Base-by-base conservation (phyloP, 1,140 invertebrate species). In the Lethocerus indicus region DNA sequence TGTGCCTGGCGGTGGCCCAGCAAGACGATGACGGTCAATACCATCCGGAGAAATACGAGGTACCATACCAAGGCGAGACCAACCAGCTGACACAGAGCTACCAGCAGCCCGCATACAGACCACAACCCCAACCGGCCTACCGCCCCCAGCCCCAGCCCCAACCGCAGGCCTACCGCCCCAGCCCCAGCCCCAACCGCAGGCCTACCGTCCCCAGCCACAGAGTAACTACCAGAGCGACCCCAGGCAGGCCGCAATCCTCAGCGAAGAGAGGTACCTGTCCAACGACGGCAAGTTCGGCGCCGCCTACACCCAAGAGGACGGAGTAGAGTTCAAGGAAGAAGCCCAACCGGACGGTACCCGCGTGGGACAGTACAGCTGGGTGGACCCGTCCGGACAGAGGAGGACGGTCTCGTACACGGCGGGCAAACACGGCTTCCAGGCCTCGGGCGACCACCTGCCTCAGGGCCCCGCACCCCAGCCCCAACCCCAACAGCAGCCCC, bases 281-380 rank as follows among this genome's bases (percentile, higher is more conserved):
- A 83, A 79, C 42, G 82, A 87, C 63, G 85, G 84, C 27, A 78
- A 81, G 55, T 87, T 87, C 59, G 85, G 85, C 24, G 74, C 84
- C 20, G 79, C 83, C 21, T 89, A 87, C 61, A 75, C 75, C 41
- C 83, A 87, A 66, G 84, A 87, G 60, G 85, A 90, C 66, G 85
- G 84, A 13, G 84, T 86, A 13, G 73, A 87, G 61, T 87, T 87
- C 64, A 87, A 88, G 61, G 85, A 89, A 66, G 83, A 86, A 58
- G 81, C 81, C 35, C 82, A 85, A 59, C 71, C 78, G 9, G 79
- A 86, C 56, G 87, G 87, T 49, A 84, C 82, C 63, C 77, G 86
- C 32, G 74, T 74, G 52, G 87, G 87, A 42, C 78, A 75, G 42
- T 91, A 90, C 65, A 86, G 82, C 45, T 90, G 89, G 64, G 76